Percentiles rank a stretch among this genome's conserved stretches.
phyloP scores from a whole-genome alignment of 2,797 vertebrate species.

The Melanotaenia parkinsoni region DNA sequence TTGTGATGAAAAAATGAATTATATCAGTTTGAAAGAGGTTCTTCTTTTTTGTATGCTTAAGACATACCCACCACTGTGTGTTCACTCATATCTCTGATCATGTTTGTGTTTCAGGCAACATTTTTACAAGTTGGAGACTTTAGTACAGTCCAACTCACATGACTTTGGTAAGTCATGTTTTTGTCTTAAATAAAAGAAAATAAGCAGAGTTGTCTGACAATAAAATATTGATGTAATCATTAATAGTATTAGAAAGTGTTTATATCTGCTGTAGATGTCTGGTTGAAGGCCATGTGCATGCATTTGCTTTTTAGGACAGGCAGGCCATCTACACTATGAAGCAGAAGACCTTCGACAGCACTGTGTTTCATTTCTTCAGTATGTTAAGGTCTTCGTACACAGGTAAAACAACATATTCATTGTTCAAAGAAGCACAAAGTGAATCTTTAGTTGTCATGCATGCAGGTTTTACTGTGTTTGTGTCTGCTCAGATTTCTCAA shows the following conservation, averaged over 20 bases:
- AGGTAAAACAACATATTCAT: slow-evolving; percentile 82
- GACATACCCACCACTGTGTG: neutral
- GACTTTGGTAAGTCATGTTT: slow-evolving; percentile 90
- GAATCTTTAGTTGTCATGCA: neutral
- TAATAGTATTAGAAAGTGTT: neutral
- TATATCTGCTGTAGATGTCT: neutral
- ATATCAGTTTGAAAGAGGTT: slow-evolving; percentile 1
- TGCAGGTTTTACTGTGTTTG: slow-evolving; percentile 2
- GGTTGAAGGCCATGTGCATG: neutral
- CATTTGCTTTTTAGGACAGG: slow-evolving; percentile 84
- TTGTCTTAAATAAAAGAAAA: neutral
- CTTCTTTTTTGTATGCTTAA: neutral
- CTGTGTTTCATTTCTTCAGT: slow-evolving; percentile 91
- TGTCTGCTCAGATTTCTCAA: slow-evolving; percentile 60
- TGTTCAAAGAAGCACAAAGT: neutral
- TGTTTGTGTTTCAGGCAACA: slow-evolving; percentile 87
- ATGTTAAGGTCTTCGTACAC: slow-evolving; percentile 94
- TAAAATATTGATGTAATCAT: neutral
- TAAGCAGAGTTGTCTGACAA: neutral
- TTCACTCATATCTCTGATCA: neutral
- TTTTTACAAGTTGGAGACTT: slow-evolving; percentile 86
- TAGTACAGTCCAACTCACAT: slow-evolving; percentile 86
- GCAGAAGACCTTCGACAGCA: slow-evolving; percentile 89
- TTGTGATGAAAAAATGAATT: too few species aligned
- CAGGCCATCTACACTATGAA: slow-evolving; percentile 88